Evolutionary conservation across 2,113 vertebrate genomes (phyloP), one percentile per base, ranked within the genome.

Genomic region (Poecilia latipinna): DNA sequence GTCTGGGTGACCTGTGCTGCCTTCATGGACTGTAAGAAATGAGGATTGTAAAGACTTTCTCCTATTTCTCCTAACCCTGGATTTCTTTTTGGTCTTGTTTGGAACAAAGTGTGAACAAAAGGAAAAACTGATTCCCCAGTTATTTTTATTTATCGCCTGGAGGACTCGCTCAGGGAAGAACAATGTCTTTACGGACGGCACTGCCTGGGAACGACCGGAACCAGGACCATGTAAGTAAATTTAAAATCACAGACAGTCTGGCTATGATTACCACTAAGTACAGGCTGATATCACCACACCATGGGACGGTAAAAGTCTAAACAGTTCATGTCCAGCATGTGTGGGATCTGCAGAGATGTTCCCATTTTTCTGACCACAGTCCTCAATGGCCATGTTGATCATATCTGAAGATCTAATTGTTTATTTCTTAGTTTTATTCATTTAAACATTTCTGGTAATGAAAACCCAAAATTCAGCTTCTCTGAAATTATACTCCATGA

Each of bases 121-220:
- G 24, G 5, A 74, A 78, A 51, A 78, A 51, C 65, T 66, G 13
- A 17, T 42, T 31, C 32, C 33, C 39, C 32, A 12, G 12, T 44
- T 74, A 17, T 31, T 67, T 44, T 13, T 82, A 61, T 32, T 60
- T 65, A 39, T 33, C 33, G 76, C 42, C 44, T 19, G 80, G 80
- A 87, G 79, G 72, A 37, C 39, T 48, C 75, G 82, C 92, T 92
- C 92, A 84, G 93, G 92, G 83, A 94, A 83, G 39, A 82, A 44
- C 2, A 94, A 57, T 95, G 94, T 94, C 94, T 93, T 92, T 94
- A 90, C 93, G 94, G 79, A 88, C 92, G 72, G 90, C 94, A 15
- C 90, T 93, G 78, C 91, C 90, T 44, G 93, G 93, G 61, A 94
- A 87, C 84, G 94, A 94, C 74, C 83, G 94, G 86, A 95, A 93